phyloP scores from a whole-genome alignment of 1,140 invertebrate genomes.

The Apis mellifera region DNA sequence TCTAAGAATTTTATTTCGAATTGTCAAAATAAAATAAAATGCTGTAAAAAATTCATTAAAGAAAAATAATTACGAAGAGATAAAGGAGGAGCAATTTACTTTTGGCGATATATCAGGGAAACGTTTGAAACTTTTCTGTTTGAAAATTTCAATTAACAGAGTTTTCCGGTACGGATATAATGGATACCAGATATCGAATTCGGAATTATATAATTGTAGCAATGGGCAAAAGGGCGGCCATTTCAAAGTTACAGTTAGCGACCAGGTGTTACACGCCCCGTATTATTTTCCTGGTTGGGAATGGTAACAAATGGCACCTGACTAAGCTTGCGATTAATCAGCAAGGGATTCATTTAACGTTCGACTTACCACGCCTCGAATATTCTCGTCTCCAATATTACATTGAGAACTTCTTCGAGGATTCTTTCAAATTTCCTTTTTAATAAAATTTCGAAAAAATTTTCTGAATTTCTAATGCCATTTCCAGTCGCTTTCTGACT shows the following conservation, averaged over 20 bases:
- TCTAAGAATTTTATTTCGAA: too few species aligned
- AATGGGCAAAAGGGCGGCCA: constrained; percentile 31
- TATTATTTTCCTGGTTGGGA: constrained; percentile 57
- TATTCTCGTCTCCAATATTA: background rate
- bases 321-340: constrained; percentile 57
- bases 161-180: background rate
- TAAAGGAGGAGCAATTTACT: background rate
- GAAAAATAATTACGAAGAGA: too few species aligned
- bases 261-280: constrained; percentile 59
- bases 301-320: constrained; percentile 59
- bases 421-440: too few species aligned
- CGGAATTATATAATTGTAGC: constrained; percentile 43
- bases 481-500: background rate
- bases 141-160: background rate
- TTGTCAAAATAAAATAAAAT: too few species aligned
- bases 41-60: background rate
- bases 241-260: constrained; percentile 57
- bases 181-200: constrained; percentile 36
- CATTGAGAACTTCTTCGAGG: background rate
- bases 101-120: background rate
- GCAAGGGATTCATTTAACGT: constrained; percentile 60
- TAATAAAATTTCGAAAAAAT: background rate
- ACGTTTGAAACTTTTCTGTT: background rate
- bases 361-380: constrained; percentile 35
- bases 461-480: background rate